Evolutionary conservation across 2,888 invertebrate species (phyloP).

Genomic region (Catocala nupta): DNA sequence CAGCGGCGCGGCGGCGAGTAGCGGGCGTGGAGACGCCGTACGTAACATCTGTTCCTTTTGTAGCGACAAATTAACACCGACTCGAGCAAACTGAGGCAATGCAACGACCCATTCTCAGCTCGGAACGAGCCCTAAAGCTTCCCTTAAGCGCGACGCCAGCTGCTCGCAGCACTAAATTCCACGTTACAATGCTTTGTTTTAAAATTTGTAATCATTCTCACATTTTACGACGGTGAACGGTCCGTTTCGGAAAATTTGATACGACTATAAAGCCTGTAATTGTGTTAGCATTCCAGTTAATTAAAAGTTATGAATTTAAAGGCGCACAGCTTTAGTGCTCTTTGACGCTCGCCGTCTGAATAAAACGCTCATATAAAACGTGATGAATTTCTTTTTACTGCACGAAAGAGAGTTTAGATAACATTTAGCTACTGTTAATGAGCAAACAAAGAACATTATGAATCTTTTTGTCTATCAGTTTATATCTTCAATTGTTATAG

Average conservation of each 20-base stretch:
- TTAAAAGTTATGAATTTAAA: slow-evolving; percentile 87
- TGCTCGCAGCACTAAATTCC: slow-evolving; percentile 82
- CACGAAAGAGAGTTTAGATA: slow-evolving; percentile 67
- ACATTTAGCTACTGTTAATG: slow-evolving; percentile 68
- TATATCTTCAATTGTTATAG: slow-evolving; percentile 59
- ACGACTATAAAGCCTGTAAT: slow-evolving; percentile 85
- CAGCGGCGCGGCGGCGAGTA: slow-evolving; percentile 18
- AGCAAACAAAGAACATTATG: slow-evolving; percentile 62
- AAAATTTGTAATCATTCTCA: slow-evolving; percentile 87
- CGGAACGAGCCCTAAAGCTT: slow-evolving; percentile 79
- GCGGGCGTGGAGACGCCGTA: slow-evolving; percentile 49
- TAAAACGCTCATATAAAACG: slow-evolving; percentile 68
- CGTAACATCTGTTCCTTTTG: slow-evolving; percentile 80
- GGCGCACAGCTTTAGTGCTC: slow-evolving; percentile 75
- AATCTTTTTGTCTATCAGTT: slow-evolving; percentile 61
- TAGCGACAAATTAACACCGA: slow-evolving; percentile 82
- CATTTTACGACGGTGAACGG: slow-evolving; percentile 85
- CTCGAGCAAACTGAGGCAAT: slow-evolving; percentile 77
- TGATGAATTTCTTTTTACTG: slow-evolving; percentile 74
- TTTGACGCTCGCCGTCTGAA: slow-evolving; percentile 73
- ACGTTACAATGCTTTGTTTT: slow-evolving; percentile 85
- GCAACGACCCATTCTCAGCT: slow-evolving; percentile 76
- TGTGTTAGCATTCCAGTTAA: slow-evolving; percentile 85
- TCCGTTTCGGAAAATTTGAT: slow-evolving; percentile 86
- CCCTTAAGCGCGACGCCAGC: slow-evolving; percentile 80